Evolutionary conservation across 2,797 vertebrate genomes (phyloP).

Genomic region (Clarias fuscus): DNA sequence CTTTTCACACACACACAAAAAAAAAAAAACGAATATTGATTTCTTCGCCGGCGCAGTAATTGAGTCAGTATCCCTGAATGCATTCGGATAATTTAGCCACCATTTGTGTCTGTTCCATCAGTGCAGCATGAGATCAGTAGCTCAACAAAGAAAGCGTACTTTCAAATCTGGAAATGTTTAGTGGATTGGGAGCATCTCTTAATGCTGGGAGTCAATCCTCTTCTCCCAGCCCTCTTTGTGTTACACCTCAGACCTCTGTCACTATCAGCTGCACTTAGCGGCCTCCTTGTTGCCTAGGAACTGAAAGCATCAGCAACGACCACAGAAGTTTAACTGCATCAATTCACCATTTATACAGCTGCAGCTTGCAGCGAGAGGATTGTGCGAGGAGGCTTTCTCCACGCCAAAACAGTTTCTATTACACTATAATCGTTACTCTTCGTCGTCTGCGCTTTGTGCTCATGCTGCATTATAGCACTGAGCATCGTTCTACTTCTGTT

Average conservation of each 20-base stretch:
- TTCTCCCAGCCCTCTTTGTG: constrained; percentile 42
- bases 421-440: neutral
- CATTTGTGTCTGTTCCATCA: neutral
- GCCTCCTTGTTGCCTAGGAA: constrained; percentile 73
- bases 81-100: constrained; percentile 9
- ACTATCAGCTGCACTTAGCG: constrained; percentile 66
- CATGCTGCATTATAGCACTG: neutral
- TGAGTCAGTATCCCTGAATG: constrained; percentile 22
- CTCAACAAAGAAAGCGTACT: neutral
- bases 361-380: constrained; percentile 54
- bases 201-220: neutral
- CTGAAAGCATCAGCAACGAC: constrained; percentile 75
- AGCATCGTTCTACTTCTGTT: neutral
- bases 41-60: constrained; percentile 12
- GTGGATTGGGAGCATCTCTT: constrained; percentile 8
- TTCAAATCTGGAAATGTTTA: neutral
- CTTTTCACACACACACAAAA: too few relatives aligned
- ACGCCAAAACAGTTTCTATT: constrained; percentile 39
- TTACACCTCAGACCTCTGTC: constrained; percentile 58
- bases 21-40: constrained; percentile 10
- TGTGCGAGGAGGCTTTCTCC: constrained; percentile 55
- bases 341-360: constrained; percentile 70
- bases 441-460: neutral
- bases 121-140: neutral
- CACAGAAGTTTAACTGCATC: constrained; percentile 75